Conservation (phyloP, 1,140 invertebrate species). For the Leptinotarsa undecemlineata region DNA sequence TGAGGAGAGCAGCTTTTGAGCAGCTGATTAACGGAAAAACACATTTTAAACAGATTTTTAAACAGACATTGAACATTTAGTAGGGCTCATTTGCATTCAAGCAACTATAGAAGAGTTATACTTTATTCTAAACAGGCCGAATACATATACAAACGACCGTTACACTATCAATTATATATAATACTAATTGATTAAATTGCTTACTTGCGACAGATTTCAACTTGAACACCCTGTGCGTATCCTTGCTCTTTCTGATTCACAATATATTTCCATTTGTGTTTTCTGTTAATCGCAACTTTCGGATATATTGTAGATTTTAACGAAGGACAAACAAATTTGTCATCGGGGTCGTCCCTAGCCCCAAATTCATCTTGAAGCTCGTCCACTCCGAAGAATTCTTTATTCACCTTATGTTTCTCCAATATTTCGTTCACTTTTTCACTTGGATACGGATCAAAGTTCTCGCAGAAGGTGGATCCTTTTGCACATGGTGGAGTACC, state of each 20-base stretch:
- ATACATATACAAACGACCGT: no score
- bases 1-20: no score
- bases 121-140: no score
- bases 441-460: conserved; percentile 46
- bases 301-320: conserved; percentile 48
- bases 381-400: conserved; percentile 45
- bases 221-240: conserved; percentile 60
- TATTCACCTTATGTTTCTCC: conserved; percentile 20
- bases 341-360: conserved; percentile 40
- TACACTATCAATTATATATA: no score
- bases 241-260: conserved; percentile 60
- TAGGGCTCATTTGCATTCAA: no score
- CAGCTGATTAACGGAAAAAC: no score
- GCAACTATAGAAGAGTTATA: no score
- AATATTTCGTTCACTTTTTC: conserved; percentile 40
- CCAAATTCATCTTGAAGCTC: conserved; percentile 38
- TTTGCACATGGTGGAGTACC: conserved; percentile 44
- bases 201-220: conserved; percentile 62
- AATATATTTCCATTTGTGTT: conserved; percentile 61
- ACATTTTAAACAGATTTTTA: no score
- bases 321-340: conserved; percentile 45
- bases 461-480: conserved; percentile 46
- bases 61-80: no score
- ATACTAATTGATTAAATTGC: conserved; percentile 26
- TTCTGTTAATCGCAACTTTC: conserved; percentile 49